phyloP scores from a whole-genome alignment of 2,888 invertebrate species.

The Scaptomyza flava region DNA sequence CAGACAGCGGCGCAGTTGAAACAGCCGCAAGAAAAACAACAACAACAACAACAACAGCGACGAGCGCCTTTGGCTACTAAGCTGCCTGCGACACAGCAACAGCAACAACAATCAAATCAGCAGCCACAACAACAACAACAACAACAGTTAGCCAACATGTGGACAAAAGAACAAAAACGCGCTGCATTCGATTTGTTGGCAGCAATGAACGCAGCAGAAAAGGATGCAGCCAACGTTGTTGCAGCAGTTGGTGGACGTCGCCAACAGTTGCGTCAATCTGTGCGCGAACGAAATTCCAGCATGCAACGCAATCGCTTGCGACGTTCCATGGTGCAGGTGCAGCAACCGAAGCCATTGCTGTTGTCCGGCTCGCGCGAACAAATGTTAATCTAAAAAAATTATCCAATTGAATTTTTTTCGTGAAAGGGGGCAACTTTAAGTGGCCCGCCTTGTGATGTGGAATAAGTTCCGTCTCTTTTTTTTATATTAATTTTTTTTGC shows the following conservation, averaged over 20 bases:
- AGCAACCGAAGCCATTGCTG: conserved; percentile 33
- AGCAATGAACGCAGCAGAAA: conserved; percentile 81
- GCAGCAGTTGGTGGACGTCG: conserved; percentile 52
- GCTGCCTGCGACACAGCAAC: conserved; percentile 44
- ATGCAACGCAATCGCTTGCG: conserved; percentile 76
- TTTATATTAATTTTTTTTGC: conserved; percentile 36
- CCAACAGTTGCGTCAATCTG: conserved; percentile 78
- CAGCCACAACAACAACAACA: conserved; percentile 24
- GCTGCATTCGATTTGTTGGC: conserved; percentile 83
- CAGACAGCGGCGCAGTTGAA: conserved; percentile 19
- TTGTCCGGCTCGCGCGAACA: conserved; percentile 54
- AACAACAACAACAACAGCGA: conserved; percentile 4
- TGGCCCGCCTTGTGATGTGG: conserved; percentile 69
- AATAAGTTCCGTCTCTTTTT: conserved; percentile 64
- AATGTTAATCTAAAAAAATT: conserved; percentile 63
- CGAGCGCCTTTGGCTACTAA: conserved; percentile 56
- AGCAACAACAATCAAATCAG: conserved; percentile 18
- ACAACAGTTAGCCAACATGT: conserved; percentile 68
- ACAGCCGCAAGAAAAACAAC: neutral
- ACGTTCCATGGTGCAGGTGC: conserved; percentile 58
- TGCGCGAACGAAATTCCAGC: conserved; percentile 75
- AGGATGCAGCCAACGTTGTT: conserved; percentile 35
- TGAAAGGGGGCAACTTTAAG: conserved; percentile 34
- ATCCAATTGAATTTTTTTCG: no score
- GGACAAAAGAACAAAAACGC: conserved; percentile 83